Conservation (phyloP, 1,140 invertebrate genomes). For the Aphelinus certus region DNA sequence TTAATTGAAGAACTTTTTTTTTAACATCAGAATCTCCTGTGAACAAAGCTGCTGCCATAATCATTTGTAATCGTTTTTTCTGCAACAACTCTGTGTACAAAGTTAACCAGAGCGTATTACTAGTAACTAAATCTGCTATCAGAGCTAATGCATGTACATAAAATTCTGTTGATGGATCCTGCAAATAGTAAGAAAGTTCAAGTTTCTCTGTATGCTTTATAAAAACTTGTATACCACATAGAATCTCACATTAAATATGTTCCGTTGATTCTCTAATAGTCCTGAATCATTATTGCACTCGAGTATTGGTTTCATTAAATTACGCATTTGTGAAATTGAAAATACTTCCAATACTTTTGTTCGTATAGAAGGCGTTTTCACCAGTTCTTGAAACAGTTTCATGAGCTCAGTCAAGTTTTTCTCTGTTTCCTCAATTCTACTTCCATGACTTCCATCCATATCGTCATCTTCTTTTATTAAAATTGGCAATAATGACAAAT, state of each 20-base stretch:
- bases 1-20: constrained; percentile 63
- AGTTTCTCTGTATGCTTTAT: too few relatives aligned
- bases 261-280: constrained; percentile 44
- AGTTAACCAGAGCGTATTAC: constrained; percentile 62
- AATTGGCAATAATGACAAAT: constrained; percentile 56
- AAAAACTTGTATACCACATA: neutral
- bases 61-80: constrained; percentile 65
- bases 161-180: constrained; percentile 59
- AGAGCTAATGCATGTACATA: constrained; percentile 64
- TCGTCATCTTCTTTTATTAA: constrained; percentile 51
- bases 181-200: constrained; percentile 37
- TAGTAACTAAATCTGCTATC: constrained; percentile 60
- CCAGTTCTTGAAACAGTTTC: constrained; percentile 64
- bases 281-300: constrained; percentile 44
- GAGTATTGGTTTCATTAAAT: constrained; percentile 52
- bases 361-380: constrained; percentile 54
- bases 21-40: constrained; percentile 63
- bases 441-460: constrained; percentile 43
- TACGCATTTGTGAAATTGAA: constrained; percentile 52
- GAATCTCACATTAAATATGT: constrained; percentile 53
- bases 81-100: constrained; percentile 62
- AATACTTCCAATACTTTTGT: constrained; percentile 57
- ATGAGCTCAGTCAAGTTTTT: constrained; percentile 59
- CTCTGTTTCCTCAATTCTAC: constrained; percentile 42
- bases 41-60: constrained; percentile 66